phyloP scores from a whole-genome alignment of 2,888 invertebrate species.

The Lasioglossum lativentre region DNA sequence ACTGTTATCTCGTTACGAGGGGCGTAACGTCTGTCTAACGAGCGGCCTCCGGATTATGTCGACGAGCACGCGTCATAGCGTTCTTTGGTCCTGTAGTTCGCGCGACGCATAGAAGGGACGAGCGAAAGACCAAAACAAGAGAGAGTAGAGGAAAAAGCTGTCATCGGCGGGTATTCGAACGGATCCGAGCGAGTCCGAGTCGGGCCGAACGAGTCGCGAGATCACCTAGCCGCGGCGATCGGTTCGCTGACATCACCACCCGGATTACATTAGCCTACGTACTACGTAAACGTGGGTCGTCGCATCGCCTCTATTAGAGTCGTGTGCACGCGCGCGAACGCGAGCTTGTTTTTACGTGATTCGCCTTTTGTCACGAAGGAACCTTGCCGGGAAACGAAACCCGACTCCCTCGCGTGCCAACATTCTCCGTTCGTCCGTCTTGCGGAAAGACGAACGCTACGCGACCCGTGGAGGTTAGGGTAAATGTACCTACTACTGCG shows the following conservation, averaged over 20 bases:
- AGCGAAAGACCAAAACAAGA: neutral
- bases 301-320: conserved; percentile 1
- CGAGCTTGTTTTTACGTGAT: conserved; percentile 36
- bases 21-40: neutral
- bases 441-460: too few species aligned
- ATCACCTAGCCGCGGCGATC: conserved; percentile 48
- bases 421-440: neutral
- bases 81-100: neutral
- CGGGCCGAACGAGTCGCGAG: neutral
- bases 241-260: conserved; percentile 78
- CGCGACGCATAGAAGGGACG: too few species aligned
- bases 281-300: conserved; percentile 72
- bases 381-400: conserved; percentile 2
- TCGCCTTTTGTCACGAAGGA: conserved; percentile 19
- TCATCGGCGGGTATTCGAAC: neutral
- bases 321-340: conserved; percentile 3
- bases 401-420: neutral
- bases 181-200: conserved; percentile 24
- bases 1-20: neutral
- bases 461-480: too few species aligned
- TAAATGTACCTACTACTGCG: too few species aligned
- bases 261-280: conserved; percentile 78
- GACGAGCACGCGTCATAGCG: neutral
- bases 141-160: neutral
- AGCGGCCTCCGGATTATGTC: neutral